Evolutionary conservation across 2,797 vertebrate genomes (phyloP).

Genomic region (Avahi laniger): DNA sequence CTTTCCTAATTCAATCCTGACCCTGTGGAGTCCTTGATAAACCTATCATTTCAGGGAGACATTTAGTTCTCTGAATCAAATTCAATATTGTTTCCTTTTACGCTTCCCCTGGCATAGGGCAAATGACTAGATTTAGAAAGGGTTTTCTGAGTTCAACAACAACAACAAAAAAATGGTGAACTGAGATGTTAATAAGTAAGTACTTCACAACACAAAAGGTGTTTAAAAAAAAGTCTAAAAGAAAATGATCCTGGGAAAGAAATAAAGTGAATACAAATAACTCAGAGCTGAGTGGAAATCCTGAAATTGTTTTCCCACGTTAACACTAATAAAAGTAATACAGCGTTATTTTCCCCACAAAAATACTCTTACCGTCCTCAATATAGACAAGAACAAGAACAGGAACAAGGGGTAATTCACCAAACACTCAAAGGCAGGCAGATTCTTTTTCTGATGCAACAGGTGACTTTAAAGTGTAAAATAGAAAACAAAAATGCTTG

Average conservation of each 20-base stretch:
- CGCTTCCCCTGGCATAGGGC: background rate
- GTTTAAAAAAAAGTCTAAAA: background rate
- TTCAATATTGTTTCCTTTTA: background rate
- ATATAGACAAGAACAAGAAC: background rate
- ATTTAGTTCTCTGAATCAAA: background rate
- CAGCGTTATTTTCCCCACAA: background rate
- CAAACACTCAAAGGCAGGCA: slow-evolving; percentile 47
- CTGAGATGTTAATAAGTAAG: background rate
- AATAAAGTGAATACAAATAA: background rate
- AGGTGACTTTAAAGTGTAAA: background rate
- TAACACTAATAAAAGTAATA: background rate
- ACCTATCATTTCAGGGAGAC: background rate
- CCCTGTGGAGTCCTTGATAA: background rate
- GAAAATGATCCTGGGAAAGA: background rate
- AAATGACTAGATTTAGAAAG: slow-evolving; percentile 12
- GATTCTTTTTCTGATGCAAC: slow-evolving; percentile 83
- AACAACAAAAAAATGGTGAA: background rate
- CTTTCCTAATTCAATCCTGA: background rate
- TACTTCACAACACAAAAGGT: background rate
- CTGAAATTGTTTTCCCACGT: background rate
- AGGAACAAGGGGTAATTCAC: slow-evolving; percentile 50
- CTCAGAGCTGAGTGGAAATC: background rate
- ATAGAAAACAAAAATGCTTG: background rate
- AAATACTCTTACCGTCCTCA: slow-evolving; percentile 75
- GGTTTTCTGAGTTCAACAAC: background rate